These are phyloP conservation scores for Sitophilus oryzae DNA, from an alignment of 1,140 invertebrate species.

Conservation along the genomic window DNA sequence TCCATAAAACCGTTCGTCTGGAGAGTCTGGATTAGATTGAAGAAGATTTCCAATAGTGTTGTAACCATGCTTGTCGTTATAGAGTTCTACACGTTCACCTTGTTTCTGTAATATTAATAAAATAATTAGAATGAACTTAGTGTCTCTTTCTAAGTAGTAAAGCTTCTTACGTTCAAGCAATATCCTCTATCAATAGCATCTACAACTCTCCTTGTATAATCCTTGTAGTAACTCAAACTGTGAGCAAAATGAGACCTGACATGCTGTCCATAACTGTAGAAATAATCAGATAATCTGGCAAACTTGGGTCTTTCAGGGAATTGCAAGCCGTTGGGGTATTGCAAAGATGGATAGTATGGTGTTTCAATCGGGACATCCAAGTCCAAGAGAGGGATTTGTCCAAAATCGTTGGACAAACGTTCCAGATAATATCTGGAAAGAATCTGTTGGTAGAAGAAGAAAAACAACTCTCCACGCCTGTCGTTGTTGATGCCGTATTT, in stretches of 20 bases:
- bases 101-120: constrained; percentile 45
- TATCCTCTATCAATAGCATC: constrained; percentile 58
- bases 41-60: constrained; percentile 61
- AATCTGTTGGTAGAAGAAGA: constrained; percentile 56
- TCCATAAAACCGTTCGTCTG: constrained; percentile 59
- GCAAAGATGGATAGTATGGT: constrained; percentile 60
- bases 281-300: constrained; percentile 40
- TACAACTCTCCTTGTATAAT: constrained; percentile 55
- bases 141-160: too few relatives aligned
- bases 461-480: constrained; percentile 58
- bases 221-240: constrained; percentile 38
- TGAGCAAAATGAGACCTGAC: constrained; percentile 18
- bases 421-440: constrained; percentile 63
- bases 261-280: constrained; percentile 32
- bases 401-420: constrained; percentile 57
- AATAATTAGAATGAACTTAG: too few relatives aligned
- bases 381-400: constrained; percentile 53
- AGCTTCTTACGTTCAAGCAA: constrained; percentile 46
- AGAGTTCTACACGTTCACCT: constrained; percentile 49
- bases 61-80: constrained; percentile 48
- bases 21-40: constrained; percentile 60
- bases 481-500: constrained; percentile 48
- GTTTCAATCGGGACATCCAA: constrained; percentile 50
- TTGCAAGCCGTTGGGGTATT: constrained; percentile 58
- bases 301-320: constrained; percentile 56